Conservation (phyloP, 2,888 invertebrate species). For the Oscheius sp. region DNA sequence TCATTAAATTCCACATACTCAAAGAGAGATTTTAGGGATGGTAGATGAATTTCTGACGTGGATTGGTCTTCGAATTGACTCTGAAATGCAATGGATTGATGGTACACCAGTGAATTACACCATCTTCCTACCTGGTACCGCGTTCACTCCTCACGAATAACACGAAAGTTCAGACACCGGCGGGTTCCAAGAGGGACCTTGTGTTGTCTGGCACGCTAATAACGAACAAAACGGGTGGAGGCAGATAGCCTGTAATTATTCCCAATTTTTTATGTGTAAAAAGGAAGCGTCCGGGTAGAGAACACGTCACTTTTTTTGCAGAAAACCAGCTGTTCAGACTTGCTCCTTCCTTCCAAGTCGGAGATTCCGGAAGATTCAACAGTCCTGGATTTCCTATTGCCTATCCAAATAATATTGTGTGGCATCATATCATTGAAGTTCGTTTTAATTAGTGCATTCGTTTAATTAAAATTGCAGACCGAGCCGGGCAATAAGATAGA, state of each 20-base stretch:
- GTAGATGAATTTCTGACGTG: constrained; percentile 30
- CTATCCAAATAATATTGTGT: not conserved
- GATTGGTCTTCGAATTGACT: constrained; percentile 18
- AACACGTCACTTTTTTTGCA: not conserved
- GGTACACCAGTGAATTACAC: constrained; percentile 14
- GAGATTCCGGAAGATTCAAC: not conserved
- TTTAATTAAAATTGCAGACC: not conserved
- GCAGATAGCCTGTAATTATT: constrained; percentile 29
- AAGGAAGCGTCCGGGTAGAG: constrained; percentile 14
- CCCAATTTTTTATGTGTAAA: constrained; percentile 31
- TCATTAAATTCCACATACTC: too few species aligned
- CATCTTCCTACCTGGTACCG: not conserved
- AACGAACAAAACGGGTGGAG: constrained; percentile 27
- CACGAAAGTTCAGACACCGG: not conserved
- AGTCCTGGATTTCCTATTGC: constrained; percentile 5
- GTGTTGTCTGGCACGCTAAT: constrained; percentile 26
- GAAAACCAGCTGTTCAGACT: not conserved
- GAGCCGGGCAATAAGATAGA: constrained; percentile 5
- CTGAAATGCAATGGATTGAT: constrained; percentile 4
- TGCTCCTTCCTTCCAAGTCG: not conserved
- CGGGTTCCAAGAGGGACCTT: constrained; percentile 9
- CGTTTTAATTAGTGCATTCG: not conserved
- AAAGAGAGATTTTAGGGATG: constrained; percentile 4
- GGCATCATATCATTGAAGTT: constrained; percentile 26
- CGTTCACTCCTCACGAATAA: not conserved